Conservation (phyloP, 2,888 invertebrate genomes). For the Lasius fuliginosus region DNA sequence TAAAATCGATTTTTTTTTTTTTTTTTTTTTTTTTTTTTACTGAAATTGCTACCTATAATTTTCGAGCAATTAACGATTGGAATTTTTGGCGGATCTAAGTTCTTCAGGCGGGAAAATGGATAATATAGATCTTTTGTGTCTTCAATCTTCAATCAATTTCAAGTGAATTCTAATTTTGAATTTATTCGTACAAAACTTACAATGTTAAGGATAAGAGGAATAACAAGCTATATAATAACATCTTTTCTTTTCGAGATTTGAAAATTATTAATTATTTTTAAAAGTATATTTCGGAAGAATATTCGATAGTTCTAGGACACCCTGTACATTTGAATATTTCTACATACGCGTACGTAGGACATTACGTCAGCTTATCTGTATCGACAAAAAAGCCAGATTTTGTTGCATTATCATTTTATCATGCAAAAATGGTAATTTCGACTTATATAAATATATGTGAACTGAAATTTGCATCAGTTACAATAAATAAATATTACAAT, state of each 20-base stretch:
- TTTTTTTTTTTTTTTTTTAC: not conserved
- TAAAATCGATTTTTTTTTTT: not conserved
- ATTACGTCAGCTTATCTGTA: not conserved
- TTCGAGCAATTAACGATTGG: not conserved
- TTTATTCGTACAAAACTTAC: not conserved
- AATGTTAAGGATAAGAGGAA: not conserved
- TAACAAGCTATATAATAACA: not conserved
- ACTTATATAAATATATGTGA: not conserved
- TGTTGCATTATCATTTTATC: not conserved
- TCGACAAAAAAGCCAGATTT: not conserved
- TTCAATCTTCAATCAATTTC: not conserved
- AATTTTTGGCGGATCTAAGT: not conserved
- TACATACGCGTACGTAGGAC: not conserved
- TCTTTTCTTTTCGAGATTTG: not conserved
- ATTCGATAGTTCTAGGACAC: not conserved
- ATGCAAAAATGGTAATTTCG: conserved; percentile 14
- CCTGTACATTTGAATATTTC: not conserved
- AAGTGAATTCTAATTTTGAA: not conserved
- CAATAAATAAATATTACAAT: not conserved
- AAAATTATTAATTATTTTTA: not conserved
- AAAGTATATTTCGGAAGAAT: not conserved
- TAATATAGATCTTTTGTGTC: not conserved
- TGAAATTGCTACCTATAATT: not conserved
- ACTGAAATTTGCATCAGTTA: not conserved
- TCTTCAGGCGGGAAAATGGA: not conserved